A percentile compares a stretch with the other conserved stretches of the same genome.
Conservation (phyloP, 1,140 invertebrate genomes). For the Zelostemma sp. region DNA sequence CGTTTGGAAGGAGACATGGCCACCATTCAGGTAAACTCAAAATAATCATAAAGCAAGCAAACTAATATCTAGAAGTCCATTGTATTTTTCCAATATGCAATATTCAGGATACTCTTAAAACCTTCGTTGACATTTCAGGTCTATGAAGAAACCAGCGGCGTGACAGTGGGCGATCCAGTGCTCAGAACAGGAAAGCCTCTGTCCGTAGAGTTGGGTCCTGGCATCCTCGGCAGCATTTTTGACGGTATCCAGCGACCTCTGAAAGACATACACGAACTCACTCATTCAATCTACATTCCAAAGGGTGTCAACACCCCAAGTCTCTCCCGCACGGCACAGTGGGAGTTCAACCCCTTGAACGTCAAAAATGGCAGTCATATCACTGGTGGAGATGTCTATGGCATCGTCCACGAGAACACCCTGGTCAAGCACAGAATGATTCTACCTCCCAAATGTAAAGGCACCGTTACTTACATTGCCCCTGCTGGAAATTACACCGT, state of each 20-base stretch:
- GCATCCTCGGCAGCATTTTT: constrained; percentile 99
- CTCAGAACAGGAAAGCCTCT: constrained; percentile 97
- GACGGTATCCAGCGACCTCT: constrained; percentile 99
- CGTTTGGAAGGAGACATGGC: constrained; percentile 99
- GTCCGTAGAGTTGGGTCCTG: constrained; percentile 98
- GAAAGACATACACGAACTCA: constrained; percentile 95
- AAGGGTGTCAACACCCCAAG: constrained; percentile 97
- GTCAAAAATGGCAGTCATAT: constrained; percentile 93
- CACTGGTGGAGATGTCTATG: constrained; percentile 98
- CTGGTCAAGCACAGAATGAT: constrained; percentile 98
- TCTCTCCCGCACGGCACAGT: constrained; percentile 83
- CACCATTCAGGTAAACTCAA: constrained; percentile 88
- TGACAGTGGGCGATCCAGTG: constrained; percentile 99
- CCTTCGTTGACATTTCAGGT: constrained; percentile 74
- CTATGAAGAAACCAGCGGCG: constrained; percentile 99
- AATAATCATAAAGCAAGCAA: too few relatives aligned
- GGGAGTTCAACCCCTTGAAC: constrained; percentile 94
- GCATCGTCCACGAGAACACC: constrained; percentile 96
- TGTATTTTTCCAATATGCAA: too few relatives aligned
- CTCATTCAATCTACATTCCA: constrained; percentile 98
- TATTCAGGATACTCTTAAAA: too few relatives aligned
- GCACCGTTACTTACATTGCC: constrained; percentile 97
- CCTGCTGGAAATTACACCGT: constrained; percentile 95
- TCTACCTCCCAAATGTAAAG: constrained; percentile 93
- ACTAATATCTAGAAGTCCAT: too few relatives aligned